phyloP scores from a whole-genome alignment of 92 coral and sea anemone genomes.

The Diadumene lineata region DNA sequence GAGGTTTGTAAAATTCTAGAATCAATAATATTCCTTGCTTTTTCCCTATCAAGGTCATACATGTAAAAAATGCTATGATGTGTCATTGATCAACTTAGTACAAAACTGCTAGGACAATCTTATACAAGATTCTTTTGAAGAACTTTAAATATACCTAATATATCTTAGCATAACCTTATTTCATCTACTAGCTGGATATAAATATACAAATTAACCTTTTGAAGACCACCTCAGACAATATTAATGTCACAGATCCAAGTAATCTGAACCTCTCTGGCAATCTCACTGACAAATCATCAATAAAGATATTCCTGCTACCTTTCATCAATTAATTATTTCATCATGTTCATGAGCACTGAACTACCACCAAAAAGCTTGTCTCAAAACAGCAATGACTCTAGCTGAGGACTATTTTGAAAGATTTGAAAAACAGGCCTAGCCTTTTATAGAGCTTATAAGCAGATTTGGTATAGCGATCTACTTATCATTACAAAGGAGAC shows the following conservation, averaged over 20 bases:
- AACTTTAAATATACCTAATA: no score
- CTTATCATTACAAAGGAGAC: slow-evolving; percentile 17
- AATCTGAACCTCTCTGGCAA: not conserved
- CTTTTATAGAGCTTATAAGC: no score
- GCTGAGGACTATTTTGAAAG: not conserved
- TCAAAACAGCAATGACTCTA: not conserved
- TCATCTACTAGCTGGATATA: not conserved
- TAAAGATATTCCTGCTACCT: not conserved
- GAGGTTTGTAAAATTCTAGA: no score
- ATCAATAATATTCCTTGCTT: no score
- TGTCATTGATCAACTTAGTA: no score
- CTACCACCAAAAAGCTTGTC: not conserved
- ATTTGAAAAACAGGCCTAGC: not conserved
- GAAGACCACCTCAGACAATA: not conserved
- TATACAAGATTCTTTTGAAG: no score
- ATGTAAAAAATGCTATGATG: no score
- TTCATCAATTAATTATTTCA: not conserved
- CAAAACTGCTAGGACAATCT: no score
- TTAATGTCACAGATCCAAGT: not conserved
- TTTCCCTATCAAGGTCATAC: no score
- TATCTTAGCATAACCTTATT: not conserved
- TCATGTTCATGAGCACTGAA: not conserved
- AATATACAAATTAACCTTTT: not conserved
- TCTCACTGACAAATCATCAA: no score
- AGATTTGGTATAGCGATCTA: not conserved